Conservation (phyloP, 2,113 vertebrate genomes). For the Crotalus helleri region DNA sequence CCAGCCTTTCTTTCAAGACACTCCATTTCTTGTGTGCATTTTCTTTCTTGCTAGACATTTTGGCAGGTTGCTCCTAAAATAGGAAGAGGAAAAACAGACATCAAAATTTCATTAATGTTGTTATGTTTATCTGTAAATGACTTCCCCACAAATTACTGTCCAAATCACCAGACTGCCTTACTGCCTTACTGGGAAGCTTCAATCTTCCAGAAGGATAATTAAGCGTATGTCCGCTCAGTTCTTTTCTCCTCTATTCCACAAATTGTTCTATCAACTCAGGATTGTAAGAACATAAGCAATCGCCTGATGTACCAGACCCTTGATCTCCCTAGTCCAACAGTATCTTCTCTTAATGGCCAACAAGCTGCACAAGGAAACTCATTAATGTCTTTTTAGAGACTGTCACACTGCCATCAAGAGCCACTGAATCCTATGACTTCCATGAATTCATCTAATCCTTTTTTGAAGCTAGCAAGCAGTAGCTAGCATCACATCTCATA, state of each 20-base stretch:
- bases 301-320: background rate
- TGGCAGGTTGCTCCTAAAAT: conserved; percentile 50
- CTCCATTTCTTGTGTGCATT: conserved; percentile 87
- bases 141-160: fast-evolving
- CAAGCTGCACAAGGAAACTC: background rate
- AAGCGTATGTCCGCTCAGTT: background rate
- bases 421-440: background rate
- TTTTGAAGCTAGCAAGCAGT: background rate
- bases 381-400: background rate
- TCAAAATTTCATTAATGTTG: background rate
- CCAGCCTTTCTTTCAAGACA: conserved; percentile 81
- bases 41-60: conserved; percentile 81
- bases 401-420: background rate
- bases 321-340: background rate
- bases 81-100: background rate
- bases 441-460: background rate
- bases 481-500: background rate
- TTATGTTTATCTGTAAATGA: fast-evolving
- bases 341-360: background rate
- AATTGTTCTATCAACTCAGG: background rate
- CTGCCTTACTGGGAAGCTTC: background rate
- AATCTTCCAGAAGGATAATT: background rate
- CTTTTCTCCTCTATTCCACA: background rate
- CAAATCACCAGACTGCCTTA: background rate
- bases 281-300: background rate